Conservation (phyloP, 2,888 invertebrate genomes). For the Toxonevra muliebris region DNA sequence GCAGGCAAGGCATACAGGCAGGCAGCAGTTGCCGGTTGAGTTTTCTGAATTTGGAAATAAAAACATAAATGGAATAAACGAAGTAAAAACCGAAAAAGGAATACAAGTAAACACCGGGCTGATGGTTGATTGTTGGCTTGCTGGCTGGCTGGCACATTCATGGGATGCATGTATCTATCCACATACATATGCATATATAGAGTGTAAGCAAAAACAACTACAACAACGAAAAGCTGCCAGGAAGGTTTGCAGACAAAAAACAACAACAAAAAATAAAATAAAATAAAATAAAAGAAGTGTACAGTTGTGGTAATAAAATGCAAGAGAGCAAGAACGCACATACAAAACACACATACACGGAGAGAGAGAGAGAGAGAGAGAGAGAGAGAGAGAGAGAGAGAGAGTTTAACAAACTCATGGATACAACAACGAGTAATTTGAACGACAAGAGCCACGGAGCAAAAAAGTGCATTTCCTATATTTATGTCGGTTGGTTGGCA, state of each 20-base stretch:
- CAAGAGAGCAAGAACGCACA: neutral
- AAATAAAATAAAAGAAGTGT: neutral
- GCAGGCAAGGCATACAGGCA: too few species aligned
- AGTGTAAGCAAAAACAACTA: constrained; percentile 2
- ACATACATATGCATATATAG: constrained; percentile 14
- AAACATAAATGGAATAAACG: neutral
- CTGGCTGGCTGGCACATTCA: neutral
- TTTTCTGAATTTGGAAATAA: neutral
- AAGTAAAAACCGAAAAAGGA: neutral
- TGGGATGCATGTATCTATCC: neutral
- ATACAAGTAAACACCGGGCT: neutral
- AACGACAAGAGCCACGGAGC: too few species aligned
- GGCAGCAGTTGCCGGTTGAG: too few species aligned
- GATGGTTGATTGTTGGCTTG: neutral
- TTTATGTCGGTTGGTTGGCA: too few species aligned
- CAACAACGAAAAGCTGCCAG: neutral
- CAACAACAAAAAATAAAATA: neutral
- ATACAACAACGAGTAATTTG: too few species aligned
- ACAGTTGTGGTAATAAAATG: neutral
- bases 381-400: neutral
- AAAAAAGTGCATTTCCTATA: too few species aligned
- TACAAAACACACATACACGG: neutral
- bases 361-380: neutral
- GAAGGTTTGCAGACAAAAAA: too few species aligned
- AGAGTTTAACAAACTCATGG: neutral